Base-by-base conservation (phyloP, 2,888 invertebrate genomes). In the Drosophila cracens region DNA sequence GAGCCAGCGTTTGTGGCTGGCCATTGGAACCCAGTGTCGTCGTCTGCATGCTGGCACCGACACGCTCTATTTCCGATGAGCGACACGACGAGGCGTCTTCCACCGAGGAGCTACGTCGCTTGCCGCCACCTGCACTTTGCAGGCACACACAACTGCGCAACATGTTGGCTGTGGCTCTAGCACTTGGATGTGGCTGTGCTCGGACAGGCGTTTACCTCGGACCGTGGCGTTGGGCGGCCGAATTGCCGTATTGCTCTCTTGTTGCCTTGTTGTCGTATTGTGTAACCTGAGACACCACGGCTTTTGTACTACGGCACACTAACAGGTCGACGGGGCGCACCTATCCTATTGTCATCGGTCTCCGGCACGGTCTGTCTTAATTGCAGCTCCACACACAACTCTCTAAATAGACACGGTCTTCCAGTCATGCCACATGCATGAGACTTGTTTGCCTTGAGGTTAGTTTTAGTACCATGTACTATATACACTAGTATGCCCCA, bases 31-130 rank as follows among this genome's bases (percentile, higher is more conserved):
- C 83, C 77, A 83, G 46, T 27, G 80, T 75, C 33, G 76, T 76
- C 29, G 73, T 84, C 75, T 84, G 80, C 85, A 83, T 83, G 79
- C 81, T 87, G 82, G 86, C 91, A 56, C 91, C 92, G 75, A 92
- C 91, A 63, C 93, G 91, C 87, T 93, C 93, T 62, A 93, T 92
- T 91, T 93, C 93, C 62, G 93, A 93, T 51, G 93, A 93, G 58
- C 93, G 92, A 74, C 93, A 93, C 67, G 93, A 93, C 40, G 93
- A 93, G 68, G 93, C 92, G 81, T 93, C 93, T 80, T 93, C 93
- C 70, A 92, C 92, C 74, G 93, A 92, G 76, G 93, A 93, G 79
- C 93, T 92, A 79, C 93, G 93, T 61, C 93, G 91, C 76, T 92
- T 92, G 64, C 86, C 89, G 70, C 80, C 82, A 65, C 91, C 86